phyloP scores from a whole-genome alignment of 2,113 vertebrate genomes.

The Tyto alba region DNA sequence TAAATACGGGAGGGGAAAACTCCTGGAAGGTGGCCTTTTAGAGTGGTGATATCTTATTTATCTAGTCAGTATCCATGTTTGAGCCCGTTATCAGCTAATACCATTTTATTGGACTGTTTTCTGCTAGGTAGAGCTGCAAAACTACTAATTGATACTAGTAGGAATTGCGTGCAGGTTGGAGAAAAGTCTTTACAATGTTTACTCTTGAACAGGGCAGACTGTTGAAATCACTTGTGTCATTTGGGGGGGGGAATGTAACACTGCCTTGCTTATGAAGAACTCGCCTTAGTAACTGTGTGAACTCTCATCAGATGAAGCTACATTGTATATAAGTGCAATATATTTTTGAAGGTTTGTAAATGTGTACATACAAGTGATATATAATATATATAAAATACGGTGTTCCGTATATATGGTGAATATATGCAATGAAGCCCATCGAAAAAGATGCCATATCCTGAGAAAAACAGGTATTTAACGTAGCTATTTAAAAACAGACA shows the following conservation, averaged over 20 bases:
- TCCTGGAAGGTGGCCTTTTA: conserved; percentile 44
- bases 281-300: conserved; percentile 34
- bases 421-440: conserved; percentile 36
- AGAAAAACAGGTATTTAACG: conserved; percentile 30
- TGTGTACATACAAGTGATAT: conserved; percentile 75
- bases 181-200: conserved; percentile 44
- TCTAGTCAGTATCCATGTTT: neutral
- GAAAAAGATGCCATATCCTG: conserved; percentile 19
- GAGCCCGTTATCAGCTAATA: neutral
- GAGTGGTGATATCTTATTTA: conserved; percentile 17
- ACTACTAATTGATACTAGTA: neutral
- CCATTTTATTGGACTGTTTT: conserved; percentile 23
- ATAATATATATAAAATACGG: conserved; percentile 66
- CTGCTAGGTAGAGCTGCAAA: conserved; percentile 6
- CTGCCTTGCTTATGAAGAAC: conserved; percentile 71
- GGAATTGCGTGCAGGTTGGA: conserved; percentile 25
- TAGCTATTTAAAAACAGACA: conserved; percentile 37
- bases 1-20: neutral
- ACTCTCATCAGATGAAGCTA: conserved; percentile 58
- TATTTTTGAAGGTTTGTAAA: conserved; percentile 75
- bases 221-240: conserved; percentile 14
- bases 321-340: conserved; percentile 78
- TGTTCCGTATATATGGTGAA: conserved; percentile 58
- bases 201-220: conserved; percentile 38
- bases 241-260: neutral